Evolutionary conservation across 1,140 invertebrate species (phyloP), one percentile per base, ranked within the genome.

Genomic region (Trichomalopsis sarcophagae): DNA sequence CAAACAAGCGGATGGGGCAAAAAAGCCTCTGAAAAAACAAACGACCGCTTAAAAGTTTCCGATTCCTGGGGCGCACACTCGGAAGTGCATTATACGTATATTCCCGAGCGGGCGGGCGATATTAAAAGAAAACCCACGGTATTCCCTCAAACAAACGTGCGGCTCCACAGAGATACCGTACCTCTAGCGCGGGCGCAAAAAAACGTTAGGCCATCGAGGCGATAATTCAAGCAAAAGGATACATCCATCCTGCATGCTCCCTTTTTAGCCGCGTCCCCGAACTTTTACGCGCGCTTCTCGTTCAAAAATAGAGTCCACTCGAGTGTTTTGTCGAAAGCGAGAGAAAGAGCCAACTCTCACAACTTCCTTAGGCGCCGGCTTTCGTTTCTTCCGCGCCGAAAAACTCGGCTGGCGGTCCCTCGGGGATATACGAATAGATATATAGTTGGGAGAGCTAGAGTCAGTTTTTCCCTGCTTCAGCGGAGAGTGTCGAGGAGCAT

Each of bases 181-280:
- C 33, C 33, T 55, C 13, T 21, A 11, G 14, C 27, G 27, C 0
- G 40, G 55, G 17, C 55, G 55, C 55, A 62, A 62, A 62, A 62
- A 62, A 62, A 62, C 55, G 55, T 62, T n/a, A 17, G 55, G 17
- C 55, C 55, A 62, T 62, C 21, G 62, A 23, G 89, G 86, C 86
- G 88, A 91, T 92, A 93, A 92, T 90, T 92, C 89, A 92, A 88
- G 87, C 88, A 85, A 92, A 93, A 92, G 92, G 91, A 92, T 91
- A 87, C 90, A 92, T 92, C 89, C 87, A 92, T 92, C 87, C 91
- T 89, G 82, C 21, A 68, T 81, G 75, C 79, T 76, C 76, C 87
- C 87, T 87, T 89, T 86, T 88, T 83, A 68, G 27, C 50, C 47
- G 62, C 75, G 40, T 71, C 75, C 83, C 87, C 79, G 73, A 68